Evolutionary conservation across 2,888 invertebrate species (phyloP).

Genomic region (Apamea epomidion): DNA sequence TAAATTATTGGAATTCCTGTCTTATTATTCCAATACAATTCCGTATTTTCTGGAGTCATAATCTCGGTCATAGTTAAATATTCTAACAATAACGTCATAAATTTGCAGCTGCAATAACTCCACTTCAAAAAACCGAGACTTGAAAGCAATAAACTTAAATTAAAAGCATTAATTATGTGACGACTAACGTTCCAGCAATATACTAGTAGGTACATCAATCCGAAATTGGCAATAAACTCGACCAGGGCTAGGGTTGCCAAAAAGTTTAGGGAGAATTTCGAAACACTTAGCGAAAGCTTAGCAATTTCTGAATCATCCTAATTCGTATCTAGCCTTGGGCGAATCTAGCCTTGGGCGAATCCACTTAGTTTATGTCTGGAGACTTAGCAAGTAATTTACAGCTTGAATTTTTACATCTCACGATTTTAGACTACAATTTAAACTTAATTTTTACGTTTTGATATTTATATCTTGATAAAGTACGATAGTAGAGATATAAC

Average conservation of each 20-base stretch:
- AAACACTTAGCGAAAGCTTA: conserved; percentile 28
- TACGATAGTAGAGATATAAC: not conserved
- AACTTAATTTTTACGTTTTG: not conserved
- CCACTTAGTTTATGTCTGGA: conserved; percentile 7
- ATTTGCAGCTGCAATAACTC: not conserved
- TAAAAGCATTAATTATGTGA: conserved; percentile 40
- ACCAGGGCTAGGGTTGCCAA: conserved; percentile 47
- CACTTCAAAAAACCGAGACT: not conserved
- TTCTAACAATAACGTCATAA: not conserved
- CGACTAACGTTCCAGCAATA: conserved; percentile 36
- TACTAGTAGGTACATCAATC: conserved; percentile 44
- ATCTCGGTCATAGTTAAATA: not conserved
- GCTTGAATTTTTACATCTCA: not conserved
- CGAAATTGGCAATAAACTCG: conserved; percentile 57
- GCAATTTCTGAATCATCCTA: conserved; percentile 33
- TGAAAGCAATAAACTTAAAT: conserved; percentile 25
- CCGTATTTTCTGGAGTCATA: not conserved
- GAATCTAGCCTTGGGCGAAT: conserved; percentile 5
- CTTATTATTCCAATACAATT: not conserved
- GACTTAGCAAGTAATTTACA: conserved; percentile 28
- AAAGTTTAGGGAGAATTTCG: conserved; percentile 25
- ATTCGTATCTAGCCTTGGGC: conserved; percentile 26
- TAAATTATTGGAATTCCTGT: not conserved
- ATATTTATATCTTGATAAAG: not conserved
- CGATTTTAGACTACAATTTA: not conserved